These are phyloP conservation scores for Myopa testacea DNA, from an alignment of 2,888 invertebrate species.

Conservation along the genomic window DNA sequence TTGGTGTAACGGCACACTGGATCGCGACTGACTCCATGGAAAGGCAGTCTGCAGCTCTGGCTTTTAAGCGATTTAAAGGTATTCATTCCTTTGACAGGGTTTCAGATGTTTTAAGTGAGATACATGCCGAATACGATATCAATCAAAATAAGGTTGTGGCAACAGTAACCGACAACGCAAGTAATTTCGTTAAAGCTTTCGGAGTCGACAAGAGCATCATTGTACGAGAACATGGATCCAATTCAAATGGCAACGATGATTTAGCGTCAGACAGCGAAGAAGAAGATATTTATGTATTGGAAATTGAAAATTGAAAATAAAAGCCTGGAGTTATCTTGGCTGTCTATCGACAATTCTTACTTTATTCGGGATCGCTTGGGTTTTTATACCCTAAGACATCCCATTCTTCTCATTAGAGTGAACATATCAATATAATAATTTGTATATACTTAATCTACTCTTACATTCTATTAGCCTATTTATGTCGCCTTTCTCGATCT, in stretches of 20 bases:
- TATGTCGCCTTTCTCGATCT: no score
- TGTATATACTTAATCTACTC: no score
- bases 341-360: no score
- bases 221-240: background rate
- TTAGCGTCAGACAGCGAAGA: slow-evolving; percentile 1
- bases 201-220: slow-evolving; percentile 1
- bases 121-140: background rate
- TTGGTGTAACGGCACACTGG: background rate
- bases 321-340: no score
- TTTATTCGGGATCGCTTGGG: no score
- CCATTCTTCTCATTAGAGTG: no score
- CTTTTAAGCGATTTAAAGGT: background rate
- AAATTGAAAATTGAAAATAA: no score
- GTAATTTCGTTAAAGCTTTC: background rate
- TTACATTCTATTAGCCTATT: no score
- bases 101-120: background rate
- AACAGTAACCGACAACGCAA: background rate
- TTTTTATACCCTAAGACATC: no score
- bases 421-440: no score
- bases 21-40: background rate
- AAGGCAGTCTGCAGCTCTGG: background rate
- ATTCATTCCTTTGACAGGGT: background rate
- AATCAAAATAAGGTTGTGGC: background rate
- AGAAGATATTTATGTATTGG: background rate
- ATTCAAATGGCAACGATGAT: background rate